phyloP scores from a whole-genome alignment of 2,888 invertebrate species.

The Meiosimyza platycephala region DNA sequence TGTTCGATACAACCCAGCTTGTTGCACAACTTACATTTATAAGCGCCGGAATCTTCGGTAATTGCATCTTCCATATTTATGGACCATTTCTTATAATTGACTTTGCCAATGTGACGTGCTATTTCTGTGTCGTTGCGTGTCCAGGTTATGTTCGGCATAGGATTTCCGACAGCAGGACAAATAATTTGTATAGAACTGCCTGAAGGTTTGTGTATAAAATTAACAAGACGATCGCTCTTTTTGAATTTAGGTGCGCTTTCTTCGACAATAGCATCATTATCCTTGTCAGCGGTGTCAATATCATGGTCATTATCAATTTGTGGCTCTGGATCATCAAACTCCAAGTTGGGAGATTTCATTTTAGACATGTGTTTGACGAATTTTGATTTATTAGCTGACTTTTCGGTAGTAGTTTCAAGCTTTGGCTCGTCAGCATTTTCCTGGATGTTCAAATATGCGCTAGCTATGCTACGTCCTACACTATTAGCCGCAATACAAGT shows the following conservation, averaged over 20 bases:
- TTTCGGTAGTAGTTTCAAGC: slow-evolving; percentile 27
- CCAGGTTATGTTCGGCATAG: slow-evolving; percentile 88
- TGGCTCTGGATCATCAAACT: slow-evolving; percentile 32
- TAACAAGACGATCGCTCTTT: slow-evolving; percentile 43
- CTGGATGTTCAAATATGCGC: slow-evolving; percentile 81
- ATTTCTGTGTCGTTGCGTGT: slow-evolving; percentile 78
- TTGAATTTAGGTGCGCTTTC: slow-evolving; percentile 48
- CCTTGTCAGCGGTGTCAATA: slow-evolving; percentile 32
- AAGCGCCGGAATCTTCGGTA: slow-evolving; percentile 85
- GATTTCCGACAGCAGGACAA: slow-evolving; percentile 73
- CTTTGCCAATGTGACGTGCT: slow-evolving; percentile 74
- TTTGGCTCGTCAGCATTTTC: not conserved
- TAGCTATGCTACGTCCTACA: slow-evolving; percentile 81
- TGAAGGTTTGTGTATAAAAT: slow-evolving; percentile 74
- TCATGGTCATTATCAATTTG: slow-evolving; percentile 37
- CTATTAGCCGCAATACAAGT: slow-evolving; percentile 92
- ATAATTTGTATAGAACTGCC: slow-evolving; percentile 79
- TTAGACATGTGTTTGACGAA: slow-evolving; percentile 9
- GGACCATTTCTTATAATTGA: slow-evolving; percentile 76
- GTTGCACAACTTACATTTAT: slow-evolving; percentile 90
- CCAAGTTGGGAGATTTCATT: slow-evolving; percentile 19
- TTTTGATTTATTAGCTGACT: slow-evolving; percentile 30
- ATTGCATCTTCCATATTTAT: slow-evolving; percentile 83
- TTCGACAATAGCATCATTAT: slow-evolving; percentile 30
- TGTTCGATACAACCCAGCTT: slow-evolving; percentile 80